A percentile compares a stretch with the other conserved stretches of the same genome.
phyloP scores from a whole-genome alignment of 2,113 vertebrate species.

The Argyrosomus japonicus region DNA sequence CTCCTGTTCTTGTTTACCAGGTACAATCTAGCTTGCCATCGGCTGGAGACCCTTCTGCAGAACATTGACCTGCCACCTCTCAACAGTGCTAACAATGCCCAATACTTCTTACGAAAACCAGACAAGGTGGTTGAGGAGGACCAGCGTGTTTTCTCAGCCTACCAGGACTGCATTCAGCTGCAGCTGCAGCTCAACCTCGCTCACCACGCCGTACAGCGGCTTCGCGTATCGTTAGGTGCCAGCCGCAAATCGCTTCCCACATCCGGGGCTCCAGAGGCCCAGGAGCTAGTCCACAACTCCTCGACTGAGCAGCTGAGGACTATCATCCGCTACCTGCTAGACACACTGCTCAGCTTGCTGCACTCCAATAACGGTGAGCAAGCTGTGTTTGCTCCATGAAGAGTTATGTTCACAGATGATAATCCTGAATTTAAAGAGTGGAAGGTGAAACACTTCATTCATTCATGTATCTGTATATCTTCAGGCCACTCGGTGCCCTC shows the following conservation, averaged over 20 bases:
- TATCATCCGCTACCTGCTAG: constrained; percentile 96
- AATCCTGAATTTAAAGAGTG: not conserved
- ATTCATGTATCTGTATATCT: not conserved
- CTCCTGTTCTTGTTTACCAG: constrained; percentile 73
- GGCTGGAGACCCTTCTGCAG: constrained; percentile 96
- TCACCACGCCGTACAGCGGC: constrained; percentile 95
- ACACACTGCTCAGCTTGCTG: constrained; percentile 97
- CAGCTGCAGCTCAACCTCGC: constrained; percentile 98
- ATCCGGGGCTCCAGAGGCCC: constrained; percentile 82
- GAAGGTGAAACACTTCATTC: not conserved
- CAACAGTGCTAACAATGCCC: constrained; percentile 98
- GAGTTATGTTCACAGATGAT: not conserved
- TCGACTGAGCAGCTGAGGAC: constrained; percentile 98
- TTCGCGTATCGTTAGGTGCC: constrained; percentile 93
- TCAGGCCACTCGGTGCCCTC: constrained; percentile 95
- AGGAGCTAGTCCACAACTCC: constrained; percentile 92
- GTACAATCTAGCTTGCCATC: constrained; percentile 98
- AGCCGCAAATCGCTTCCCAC: constrained; percentile 86
- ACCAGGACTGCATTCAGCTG: constrained; percentile 98
- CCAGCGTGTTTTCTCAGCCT: constrained; percentile 96
- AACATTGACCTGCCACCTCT: constrained; percentile 97
- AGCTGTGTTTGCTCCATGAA: not conserved
- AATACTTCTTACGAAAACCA: constrained; percentile 97
- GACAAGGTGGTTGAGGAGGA: constrained; percentile 99
- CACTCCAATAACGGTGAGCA: constrained; percentile 95